Conservation (phyloP, 2,797 vertebrate species). For the Cuculus canorus region DNA sequence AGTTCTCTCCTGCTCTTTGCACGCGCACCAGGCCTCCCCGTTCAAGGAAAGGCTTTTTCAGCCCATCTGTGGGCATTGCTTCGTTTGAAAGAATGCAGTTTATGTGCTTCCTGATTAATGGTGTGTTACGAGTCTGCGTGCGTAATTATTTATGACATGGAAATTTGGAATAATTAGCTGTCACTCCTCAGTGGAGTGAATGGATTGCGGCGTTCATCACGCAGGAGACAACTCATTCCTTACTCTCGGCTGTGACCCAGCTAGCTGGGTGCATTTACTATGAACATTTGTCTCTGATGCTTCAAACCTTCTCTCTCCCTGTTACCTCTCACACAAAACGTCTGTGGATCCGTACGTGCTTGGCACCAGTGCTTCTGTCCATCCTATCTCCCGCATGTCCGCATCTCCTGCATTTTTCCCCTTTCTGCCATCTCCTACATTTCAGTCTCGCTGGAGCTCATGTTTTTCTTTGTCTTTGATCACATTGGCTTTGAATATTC, state of each 20-base stretch:
- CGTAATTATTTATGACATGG: slow-evolving; percentile 70
- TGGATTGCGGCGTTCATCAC: slow-evolving; percentile 77
- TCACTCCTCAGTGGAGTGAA: slow-evolving; percentile 75
- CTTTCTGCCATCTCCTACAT: background rate
- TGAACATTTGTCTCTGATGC: background rate
- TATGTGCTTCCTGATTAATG: slow-evolving; percentile 36
- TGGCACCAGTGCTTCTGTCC: background rate
- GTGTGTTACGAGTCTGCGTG: background rate
- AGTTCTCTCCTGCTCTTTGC: background rate
- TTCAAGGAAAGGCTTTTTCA: background rate
- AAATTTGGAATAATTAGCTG: slow-evolving; percentile 80
- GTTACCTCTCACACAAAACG: background rate
- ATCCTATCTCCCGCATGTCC: background rate
- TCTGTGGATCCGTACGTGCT: background rate
- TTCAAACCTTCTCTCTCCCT: background rate
- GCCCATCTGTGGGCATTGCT: background rate
- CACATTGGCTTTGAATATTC: background rate
- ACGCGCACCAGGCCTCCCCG: background rate
- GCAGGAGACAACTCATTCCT: slow-evolving; percentile 76
- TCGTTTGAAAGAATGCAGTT: background rate
- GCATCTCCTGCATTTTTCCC: background rate
- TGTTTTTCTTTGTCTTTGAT: background rate
- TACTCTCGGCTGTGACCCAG: slow-evolving; percentile 59
- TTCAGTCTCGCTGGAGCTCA: background rate
- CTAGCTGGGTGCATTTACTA: slow-evolving; percentile 21